These are phyloP conservation scores for Patiria miniata DNA, from an alignment of 35 echinoderm and acorn worm genomes.

Conservation along the genomic window DNA sequence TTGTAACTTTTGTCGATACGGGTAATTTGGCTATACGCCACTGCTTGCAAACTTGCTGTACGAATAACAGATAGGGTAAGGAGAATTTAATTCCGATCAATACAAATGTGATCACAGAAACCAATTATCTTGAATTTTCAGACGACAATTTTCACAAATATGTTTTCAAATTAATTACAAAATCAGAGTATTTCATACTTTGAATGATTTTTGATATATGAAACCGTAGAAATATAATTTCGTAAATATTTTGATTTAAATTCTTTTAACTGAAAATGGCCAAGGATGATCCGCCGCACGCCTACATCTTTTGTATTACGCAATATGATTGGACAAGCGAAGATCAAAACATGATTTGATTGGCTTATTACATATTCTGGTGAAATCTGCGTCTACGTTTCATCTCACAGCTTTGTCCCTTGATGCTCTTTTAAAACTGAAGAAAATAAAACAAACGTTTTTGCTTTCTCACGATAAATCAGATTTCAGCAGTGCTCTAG, in stretches of 20 bases:
- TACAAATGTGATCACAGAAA: background rate
- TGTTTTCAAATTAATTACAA: no score
- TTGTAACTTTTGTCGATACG: conserved; percentile 53
- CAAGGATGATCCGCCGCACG: background rate
- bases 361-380: conserved; percentile 31
- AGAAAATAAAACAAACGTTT: background rate
- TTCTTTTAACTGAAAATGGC: background rate
- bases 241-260: background rate
- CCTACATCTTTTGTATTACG: conserved; percentile 28
- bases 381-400: conserved; percentile 28
- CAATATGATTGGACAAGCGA: conserved; percentile 24
- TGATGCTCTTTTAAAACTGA: conserved; percentile 5
- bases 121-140: no score
- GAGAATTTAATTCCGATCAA: conserved; percentile 26
- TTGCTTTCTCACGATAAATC: no score
- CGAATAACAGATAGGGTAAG: conserved; percentile 30
- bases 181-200: no score
- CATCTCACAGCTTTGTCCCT: background rate
- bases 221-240: no score
- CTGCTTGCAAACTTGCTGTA: conserved; percentile 30
- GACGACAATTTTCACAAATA: no score
- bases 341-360: conserved; percentile 24
- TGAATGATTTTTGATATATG: no score
- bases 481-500: no score
- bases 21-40: conserved; percentile 52